phyloP scores from a whole-genome alignment of 1,140 invertebrate genomes.

The Holotrichia oblita region DNA sequence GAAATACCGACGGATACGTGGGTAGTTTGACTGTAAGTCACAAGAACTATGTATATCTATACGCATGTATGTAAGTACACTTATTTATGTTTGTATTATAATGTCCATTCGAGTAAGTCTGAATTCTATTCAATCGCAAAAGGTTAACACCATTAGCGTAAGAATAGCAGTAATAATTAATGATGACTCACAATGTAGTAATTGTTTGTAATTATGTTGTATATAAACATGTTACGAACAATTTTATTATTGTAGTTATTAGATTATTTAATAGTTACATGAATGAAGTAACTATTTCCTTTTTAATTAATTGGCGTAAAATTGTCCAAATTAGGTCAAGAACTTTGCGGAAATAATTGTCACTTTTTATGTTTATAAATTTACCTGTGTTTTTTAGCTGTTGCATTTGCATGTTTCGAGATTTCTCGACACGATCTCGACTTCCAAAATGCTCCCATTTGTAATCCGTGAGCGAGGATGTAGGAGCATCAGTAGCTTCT shows the following conservation, averaged over 20 bases:
- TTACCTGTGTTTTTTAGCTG: background rate
- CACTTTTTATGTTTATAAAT: background rate
- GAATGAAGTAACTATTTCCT: background rate
- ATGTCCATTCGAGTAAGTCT: background rate
- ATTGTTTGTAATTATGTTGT: constrained; percentile 13
- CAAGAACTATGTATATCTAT: too few species aligned
- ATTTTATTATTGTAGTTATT: background rate
- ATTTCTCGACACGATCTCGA: constrained; percentile 14
- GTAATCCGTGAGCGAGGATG: background rate
- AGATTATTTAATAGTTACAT: background rate
- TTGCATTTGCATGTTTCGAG: constrained; percentile 20
- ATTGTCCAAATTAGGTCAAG: background rate
- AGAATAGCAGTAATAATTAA: constrained; percentile 12
- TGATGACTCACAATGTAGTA: background rate
- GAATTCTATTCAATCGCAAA: background rate
- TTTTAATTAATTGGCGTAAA: background rate
- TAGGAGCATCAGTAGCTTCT: background rate
- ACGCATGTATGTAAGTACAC: too few species aligned
- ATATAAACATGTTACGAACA: background rate
- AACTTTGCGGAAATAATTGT: background rate
- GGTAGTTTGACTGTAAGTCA: too few species aligned
- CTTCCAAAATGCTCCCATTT: constrained; percentile 21
- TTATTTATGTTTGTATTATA: background rate
- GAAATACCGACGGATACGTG: background rate
- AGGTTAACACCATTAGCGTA: constrained; percentile 8